Conservation (phyloP, 2,797 vertebrate species). For the Echeneis naucrates region DNA sequence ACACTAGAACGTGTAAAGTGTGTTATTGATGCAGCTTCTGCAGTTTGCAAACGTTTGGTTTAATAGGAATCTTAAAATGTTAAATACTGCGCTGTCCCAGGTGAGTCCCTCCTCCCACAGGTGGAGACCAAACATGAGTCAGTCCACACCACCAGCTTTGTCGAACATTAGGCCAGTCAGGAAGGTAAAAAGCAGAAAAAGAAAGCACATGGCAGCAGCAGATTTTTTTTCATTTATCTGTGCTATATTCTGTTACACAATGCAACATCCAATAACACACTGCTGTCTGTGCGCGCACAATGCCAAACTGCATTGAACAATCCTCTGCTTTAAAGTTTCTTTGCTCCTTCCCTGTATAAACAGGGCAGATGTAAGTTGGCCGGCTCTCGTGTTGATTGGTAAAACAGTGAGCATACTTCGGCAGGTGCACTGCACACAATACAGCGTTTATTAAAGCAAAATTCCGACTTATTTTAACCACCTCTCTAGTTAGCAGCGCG, state of each 20-base stretch:
- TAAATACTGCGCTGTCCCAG: background rate
- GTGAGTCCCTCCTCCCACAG: conserved; percentile 44
- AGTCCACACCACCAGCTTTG: background rate
- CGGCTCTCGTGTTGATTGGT: too few relatives aligned
- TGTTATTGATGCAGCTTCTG: too few relatives aligned
- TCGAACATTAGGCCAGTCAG: background rate
- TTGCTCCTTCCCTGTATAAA: background rate
- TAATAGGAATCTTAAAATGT: background rate
- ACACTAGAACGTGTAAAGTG: too few relatives aligned
- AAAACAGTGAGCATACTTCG: background rate
- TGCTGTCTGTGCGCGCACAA: background rate
- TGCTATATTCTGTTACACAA: conserved; percentile 50
- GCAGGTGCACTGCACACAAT: background rate
- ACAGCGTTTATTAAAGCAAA: background rate
- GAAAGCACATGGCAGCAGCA: conserved; percentile 6
- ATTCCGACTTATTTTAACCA: background rate
- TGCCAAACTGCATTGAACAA: conserved; percentile 3
- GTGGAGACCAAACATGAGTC: conserved; percentile 11
- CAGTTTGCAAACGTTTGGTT: background rate
- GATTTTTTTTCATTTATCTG: conserved; percentile 21
- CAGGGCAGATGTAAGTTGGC: too few relatives aligned
- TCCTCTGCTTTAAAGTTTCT: background rate
- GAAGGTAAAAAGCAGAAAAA: conserved; percentile 21
- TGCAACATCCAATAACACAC: conserved; percentile 50
- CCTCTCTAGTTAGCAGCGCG: background rate